Conservation (phyloP, 2,888 invertebrate species). For the Anaspis maculata region DNA sequence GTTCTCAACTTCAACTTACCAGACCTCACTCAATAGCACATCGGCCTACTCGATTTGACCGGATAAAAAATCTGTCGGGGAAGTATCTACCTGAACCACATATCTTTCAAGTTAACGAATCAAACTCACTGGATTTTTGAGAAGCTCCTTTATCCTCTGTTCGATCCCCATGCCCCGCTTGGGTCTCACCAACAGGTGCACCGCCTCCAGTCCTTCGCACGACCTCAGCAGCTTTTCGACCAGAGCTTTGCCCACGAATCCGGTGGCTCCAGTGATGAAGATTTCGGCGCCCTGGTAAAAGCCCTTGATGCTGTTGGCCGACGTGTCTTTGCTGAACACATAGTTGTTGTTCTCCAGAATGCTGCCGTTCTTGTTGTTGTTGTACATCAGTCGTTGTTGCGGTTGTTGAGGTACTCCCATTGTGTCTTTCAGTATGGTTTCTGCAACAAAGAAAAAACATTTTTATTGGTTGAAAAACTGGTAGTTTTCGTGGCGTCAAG, state of each 20-base stretch:
- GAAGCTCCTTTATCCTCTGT: neutral
- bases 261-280: conserved; percentile 48
- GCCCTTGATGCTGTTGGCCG: conserved; percentile 29
- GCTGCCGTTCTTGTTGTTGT: no score
- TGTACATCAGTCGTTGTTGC: conserved; percentile 2
- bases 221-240: conserved; percentile 86
- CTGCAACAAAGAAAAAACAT: conserved; percentile 1
- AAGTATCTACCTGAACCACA: no score
- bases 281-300: conserved; percentile 38
- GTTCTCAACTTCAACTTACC: no score
- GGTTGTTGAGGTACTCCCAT: conserved; percentile 6
- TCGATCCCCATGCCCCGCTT: neutral
- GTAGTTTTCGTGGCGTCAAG: no score
- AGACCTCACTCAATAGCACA: no score
- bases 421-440: conserved; percentile 6
- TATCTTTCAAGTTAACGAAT: no score
- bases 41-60: no score
- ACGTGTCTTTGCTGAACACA: conserved; percentile 11
- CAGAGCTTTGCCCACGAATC: conserved; percentile 91
- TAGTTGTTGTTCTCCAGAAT: conserved; percentile 10
- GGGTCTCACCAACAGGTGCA: neutral
- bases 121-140: neutral
- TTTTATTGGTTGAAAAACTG: neutral
- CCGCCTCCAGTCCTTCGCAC: neutral
- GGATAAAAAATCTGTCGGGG: conserved; percentile 1